Conservation (phyloP, 2,113 vertebrate species). For the Aythya baeri region DNA sequence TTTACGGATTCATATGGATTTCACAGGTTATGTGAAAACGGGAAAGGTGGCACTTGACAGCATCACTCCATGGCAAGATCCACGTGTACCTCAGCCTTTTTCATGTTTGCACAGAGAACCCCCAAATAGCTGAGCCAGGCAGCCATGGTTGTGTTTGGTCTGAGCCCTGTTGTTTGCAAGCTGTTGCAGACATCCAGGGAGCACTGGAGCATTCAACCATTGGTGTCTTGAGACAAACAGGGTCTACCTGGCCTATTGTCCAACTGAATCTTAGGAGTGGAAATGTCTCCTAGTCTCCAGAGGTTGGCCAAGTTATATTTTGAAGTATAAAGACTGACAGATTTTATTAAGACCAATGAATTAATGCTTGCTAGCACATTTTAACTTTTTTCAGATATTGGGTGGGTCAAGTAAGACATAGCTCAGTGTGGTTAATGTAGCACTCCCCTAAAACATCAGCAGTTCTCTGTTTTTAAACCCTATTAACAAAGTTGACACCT, state of each 20-base stretch:
- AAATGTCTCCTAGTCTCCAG: not conserved
- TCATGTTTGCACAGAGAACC: not conserved
- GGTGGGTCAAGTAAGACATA: not conserved
- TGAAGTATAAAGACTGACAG: not conserved
- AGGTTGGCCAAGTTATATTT: not conserved
- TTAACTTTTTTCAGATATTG: not conserved
- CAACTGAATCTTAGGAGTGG: not conserved
- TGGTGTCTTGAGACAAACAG: not conserved
- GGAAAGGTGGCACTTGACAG: not conserved
- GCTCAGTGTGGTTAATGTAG: not conserved
- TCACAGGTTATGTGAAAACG: not conserved
- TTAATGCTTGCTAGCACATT: not conserved
- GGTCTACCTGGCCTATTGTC: not conserved
- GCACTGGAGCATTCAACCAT: not conserved
- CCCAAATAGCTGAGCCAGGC: not conserved
- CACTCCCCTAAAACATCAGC: not conserved
- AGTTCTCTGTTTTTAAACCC: not conserved
- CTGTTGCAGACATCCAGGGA: accelerated
- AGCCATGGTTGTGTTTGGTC: not conserved
- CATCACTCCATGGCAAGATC: not conserved
- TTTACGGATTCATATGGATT: accelerated
- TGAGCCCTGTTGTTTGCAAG: not conserved
- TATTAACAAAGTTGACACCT: not conserved
- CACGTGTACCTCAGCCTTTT: accelerated
- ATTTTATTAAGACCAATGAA: not conserved